Evolutionary conservation across 2,797 vertebrate species (phyloP), one percentile per base, ranked within the genome.

Genomic region (Girardinus metallicus): DNA sequence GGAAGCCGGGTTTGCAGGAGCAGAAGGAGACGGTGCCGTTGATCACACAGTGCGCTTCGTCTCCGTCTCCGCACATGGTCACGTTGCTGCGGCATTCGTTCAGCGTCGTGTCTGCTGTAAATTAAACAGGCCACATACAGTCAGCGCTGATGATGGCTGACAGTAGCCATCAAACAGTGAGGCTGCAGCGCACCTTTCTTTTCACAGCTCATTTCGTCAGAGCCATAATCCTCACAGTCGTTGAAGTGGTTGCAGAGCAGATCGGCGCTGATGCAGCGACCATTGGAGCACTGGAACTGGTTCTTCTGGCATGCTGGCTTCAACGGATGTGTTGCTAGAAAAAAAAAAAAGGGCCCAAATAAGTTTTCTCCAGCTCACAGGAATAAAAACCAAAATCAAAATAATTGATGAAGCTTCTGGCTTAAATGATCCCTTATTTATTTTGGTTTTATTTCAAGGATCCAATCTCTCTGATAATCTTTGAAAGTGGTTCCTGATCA

Each of bases 181-280:
- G 36, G 68, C 47, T 39, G 43, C 34, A 66, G 66, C 89, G 13
- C 62, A 98, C 98, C 97, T 0, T 93, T 97, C 92, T 96, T 97
- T 85, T 95, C 96, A 92, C 98, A 99, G 89, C 82, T 82, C 62
- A 91, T 94, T 79, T 97, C 94, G 81, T 99, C 98, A 0, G 98
- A 98, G 0, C 97, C 97, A 2, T 97, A 97, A 0, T 99, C 98
- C 34, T 97, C 97, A 0, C 98, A 99, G 96, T 99, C 98, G 0
- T 99, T 98, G 1, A 98, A 99, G 94, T 97, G 96, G 91, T 99
- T 97, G 93, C 98, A 99, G 86, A 96, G 96, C 74, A 97, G 95
- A 5, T 88, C 90, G 71, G 96, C 89, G 0, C 96, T 97, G 80
- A 99, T 96, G 93, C 98, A 99, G 57, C 91, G 96, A 77, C 96